phyloP scores from a whole-genome alignment of 1,140 invertebrate species.

The Prorops nasuta region DNA sequence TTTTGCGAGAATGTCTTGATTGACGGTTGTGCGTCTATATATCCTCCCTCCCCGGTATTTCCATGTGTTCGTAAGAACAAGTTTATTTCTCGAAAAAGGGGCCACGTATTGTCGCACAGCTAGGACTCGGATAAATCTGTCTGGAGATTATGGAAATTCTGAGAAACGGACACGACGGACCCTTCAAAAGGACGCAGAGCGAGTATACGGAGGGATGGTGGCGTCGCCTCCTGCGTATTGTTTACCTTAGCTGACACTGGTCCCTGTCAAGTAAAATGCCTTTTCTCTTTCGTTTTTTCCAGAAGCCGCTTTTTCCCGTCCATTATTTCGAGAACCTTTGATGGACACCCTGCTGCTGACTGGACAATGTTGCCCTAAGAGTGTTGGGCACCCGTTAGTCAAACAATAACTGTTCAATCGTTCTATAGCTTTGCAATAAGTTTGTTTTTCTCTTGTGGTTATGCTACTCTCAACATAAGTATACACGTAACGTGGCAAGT shows the following conservation, averaged over 20 bases:
- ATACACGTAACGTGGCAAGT: too few species aligned
- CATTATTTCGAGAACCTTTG: slow-evolving; percentile 22
- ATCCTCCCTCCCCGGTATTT: slow-evolving; percentile 1
- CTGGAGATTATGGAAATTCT: slow-evolving; percentile 33
- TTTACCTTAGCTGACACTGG: not conserved
- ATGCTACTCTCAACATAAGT: too few species aligned
- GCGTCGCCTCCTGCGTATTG: not conserved
- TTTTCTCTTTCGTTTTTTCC: not conserved
- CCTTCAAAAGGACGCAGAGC: slow-evolving; percentile 16
- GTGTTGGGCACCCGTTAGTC: too few species aligned
- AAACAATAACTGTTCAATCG: too few species aligned
- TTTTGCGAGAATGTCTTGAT: slow-evolving; percentile 19
- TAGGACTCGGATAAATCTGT: slow-evolving; percentile 20
- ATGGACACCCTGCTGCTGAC: slow-evolving; percentile 9
- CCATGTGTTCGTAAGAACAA: too few species aligned
- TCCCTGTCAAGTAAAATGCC: not conserved
- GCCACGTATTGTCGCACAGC: too few species aligned
- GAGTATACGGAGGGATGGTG: slow-evolving; percentile 2
- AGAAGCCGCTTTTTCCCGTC: slow-evolving; percentile 13
- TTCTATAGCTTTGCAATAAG: too few species aligned
- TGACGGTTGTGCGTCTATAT: slow-evolving; percentile 16
- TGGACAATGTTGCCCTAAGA: too few species aligned
- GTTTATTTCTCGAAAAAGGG: too few species aligned
- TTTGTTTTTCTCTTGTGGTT: too few species aligned
- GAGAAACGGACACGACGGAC: slow-evolving; percentile 21